Base-by-base conservation (phyloP, 1,140 invertebrate genomes). In the Acromyrmex charruanus region DNA sequence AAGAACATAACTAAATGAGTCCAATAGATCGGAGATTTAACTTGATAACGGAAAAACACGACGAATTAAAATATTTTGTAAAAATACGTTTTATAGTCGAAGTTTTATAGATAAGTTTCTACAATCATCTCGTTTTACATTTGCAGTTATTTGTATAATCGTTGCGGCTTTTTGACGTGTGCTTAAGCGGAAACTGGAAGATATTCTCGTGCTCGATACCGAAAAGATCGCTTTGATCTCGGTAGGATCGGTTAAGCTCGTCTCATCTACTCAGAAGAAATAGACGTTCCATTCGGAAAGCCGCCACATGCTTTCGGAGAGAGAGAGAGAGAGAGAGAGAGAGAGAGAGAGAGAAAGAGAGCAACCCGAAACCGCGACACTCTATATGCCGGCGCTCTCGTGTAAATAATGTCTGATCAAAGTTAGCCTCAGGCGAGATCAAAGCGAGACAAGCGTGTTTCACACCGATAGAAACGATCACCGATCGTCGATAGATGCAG, bases 381-480 rank as follows among this genome's bases (percentile, higher is more conserved):
- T 71, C 39, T 69, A 49, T 69, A 12, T 65, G 39, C n/a, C 44
- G 16, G 59, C 10, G 59, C 25, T 81, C 65, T 28, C 51, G 51
- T 55, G 77, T 71, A 81, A 81, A 81, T 81, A 71, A 81, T 53
- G 77, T 44, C 65, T 58, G 77, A 71, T 81, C 51, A 58, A 81
- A 81, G 31, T 81, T 71, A 14, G 59, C 44, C 25, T 44, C 49
- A 6, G n/a, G 51, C 51, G 79, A 81, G 66, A 72, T 81, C 66
- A 72, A 81, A 81, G 35, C 35, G 31, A n/a, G 77, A 55, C n/a
- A 21, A 72, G 51, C 66, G 35, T 16, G 7, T n/a, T 81, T 81
- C 58, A 44, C 44, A 49, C 59, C 25, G 82, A n/a, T 58, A 16
- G 63, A 53, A 75, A 72, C 51, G 63, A 85, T 75, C 39, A 39